These are phyloP conservation scores for Eurytoma californica DNA, from an alignment of 2,888 invertebrate species.

Conservation along the genomic window DNA sequence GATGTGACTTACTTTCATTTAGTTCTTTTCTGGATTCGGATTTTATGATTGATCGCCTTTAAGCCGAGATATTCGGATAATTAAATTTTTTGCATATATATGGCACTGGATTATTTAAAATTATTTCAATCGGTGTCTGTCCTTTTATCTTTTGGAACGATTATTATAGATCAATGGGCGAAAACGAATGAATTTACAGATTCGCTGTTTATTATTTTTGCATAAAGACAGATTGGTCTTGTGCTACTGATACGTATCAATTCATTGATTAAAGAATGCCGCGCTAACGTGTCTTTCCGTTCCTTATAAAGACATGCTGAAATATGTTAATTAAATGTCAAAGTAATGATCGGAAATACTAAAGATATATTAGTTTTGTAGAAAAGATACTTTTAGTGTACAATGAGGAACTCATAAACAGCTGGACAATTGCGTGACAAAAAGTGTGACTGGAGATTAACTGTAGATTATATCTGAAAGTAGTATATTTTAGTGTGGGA, in stretches of 20 bases:
- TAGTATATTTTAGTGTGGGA: neutral
- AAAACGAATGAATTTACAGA: too few species aligned
- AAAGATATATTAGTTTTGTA: neutral
- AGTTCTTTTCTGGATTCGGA: neutral
- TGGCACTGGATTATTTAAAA: neutral
- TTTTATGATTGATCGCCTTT: slow-evolving; percentile 42
- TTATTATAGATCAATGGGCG: neutral
- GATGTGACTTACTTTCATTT: slow-evolving; percentile 6
- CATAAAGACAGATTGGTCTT: too few species aligned
- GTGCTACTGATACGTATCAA: too few species aligned
- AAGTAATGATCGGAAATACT: neutral
- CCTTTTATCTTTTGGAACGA: neutral
- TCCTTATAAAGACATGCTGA: too few species aligned
- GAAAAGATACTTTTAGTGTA: neutral
- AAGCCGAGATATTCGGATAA: neutral
- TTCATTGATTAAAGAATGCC: too few species aligned
- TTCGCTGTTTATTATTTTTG: too few species aligned
- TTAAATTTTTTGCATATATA: slow-evolving; percentile 19
- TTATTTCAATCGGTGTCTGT: neutral
- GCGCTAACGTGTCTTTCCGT: too few species aligned
- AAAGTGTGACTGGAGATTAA: slow-evolving; percentile 24
- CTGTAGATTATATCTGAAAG: slow-evolving; percentile 9
- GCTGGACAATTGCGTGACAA: slow-evolving; percentile 8
- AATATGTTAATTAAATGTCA: neutral
- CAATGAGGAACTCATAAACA: neutral